Evolutionary conservation across 1,140 invertebrate species (phyloP), one percentile per base, ranked within the genome.

Genomic region (Elymnias hypermnestra): DNA sequence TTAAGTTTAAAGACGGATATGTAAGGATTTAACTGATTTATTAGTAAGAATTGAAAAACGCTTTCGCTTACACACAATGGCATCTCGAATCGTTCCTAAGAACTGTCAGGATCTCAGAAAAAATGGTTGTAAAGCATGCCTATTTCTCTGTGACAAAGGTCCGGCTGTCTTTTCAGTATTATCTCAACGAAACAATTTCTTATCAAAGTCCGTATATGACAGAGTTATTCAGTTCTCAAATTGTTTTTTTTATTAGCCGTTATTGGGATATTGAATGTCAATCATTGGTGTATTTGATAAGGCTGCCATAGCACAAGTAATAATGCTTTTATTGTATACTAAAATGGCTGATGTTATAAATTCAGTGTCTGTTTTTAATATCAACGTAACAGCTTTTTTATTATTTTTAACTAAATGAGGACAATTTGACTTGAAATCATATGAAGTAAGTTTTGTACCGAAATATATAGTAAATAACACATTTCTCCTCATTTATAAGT

Each of bases 41-140:
- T n/a, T n/a, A n/a, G n/a, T n/a, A n/a, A n/a, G 1, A 1, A 15
- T 14, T 10, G 26, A 12, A 29, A 29, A 13, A 37, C 48, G 41
- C 45, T 44, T 8, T 9, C 31, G 26, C 47, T 52, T 36, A 41
- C 44, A 14, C 35, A 8, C 9, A 22, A n/a, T 35, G 9, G 5
- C 14, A n/a, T 6, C 5, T 25, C 23, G 36, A 42, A 47, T 52
- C 46, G 58, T 71, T 68, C 60, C 55, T 65, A 55, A 65, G 44
- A 45, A 43, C 59, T 66, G 59, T 63, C 64, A 60, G 44, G 9
- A 47, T 36, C 35, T 39, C 41, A 57, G 54, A 55, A 63, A 67
- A 64, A 61, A 64, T 64, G 58, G 56, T 62, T 60, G 45, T 58
- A 62, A 63, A 36, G 54, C 63, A 59, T 54, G 62, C 53, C 44